A percentile compares a stretch with the other conserved stretches of the same genome.
These are phyloP conservation scores for Tyrannus savana DNA, from an alignment of 2,113 vertebrate genomes.

Conservation along the genomic window DNA sequence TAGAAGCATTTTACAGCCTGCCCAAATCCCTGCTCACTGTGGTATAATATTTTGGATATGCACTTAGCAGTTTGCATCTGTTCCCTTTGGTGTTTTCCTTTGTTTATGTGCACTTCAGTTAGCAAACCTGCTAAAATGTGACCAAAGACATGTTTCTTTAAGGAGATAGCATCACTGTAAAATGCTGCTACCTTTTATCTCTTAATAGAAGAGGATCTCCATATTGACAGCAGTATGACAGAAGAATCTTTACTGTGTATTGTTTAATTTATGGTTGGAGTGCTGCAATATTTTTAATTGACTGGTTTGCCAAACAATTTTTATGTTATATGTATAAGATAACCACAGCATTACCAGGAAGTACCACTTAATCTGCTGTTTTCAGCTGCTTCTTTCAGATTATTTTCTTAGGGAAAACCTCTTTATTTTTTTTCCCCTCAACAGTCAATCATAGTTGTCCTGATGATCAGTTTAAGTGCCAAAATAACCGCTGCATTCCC, in stretches of 20 bases:
- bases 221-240: background rate
- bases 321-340: background rate
- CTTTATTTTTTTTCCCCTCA: background rate
- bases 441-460: conserved; percentile 94
- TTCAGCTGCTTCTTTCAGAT: background rate
- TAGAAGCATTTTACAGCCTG: background rate
- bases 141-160: background rate
- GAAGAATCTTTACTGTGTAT: background rate
- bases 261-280: background rate
- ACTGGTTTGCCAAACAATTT: background rate
- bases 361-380: background rate
- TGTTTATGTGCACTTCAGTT: background rate
- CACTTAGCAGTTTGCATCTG: background rate
- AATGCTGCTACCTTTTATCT: background rate
- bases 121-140: background rate
- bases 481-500: conserved; percentile 95
- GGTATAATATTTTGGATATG: background rate
- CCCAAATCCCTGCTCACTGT: background rate
- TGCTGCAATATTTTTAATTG: background rate
- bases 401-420: background rate
- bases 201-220: background rate
- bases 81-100: background rate
- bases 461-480: conserved; percentile 93
- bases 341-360: background rate
- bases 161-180: background rate